Percentiles rank a stretch among this genome's conserved stretches.
phyloP scores from a whole-genome alignment of 37 sponge, comb jelly and placozoan genomes.

The Haliclona indistincta region DNA sequence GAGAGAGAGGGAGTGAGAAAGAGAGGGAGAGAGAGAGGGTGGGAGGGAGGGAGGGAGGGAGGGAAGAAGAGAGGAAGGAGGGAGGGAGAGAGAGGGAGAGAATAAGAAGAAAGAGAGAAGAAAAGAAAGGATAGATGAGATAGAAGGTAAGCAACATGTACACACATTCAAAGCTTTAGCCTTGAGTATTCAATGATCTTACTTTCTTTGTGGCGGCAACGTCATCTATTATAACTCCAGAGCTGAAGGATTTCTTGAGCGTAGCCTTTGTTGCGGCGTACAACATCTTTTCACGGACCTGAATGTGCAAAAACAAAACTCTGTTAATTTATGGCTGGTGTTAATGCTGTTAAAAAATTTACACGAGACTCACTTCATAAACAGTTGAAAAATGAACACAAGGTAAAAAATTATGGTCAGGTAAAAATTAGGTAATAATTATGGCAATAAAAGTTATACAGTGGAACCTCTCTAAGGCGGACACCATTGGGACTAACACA shows the following conservation, averaged over 20 bases:
- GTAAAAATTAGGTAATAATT: too few relatives aligned
- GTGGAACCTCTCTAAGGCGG: too few relatives aligned
- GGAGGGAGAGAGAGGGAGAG: background rate
- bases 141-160: background rate
- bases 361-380: too few relatives aligned
- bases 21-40: background rate
- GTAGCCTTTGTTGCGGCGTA: constrained; percentile 96
- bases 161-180: background rate
- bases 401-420: too few relatives aligned
- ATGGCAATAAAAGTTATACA: too few relatives aligned
- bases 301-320: too few relatives aligned
- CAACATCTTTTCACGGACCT: constrained; percentile 94
- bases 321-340: too few relatives aligned
- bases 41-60: background rate
- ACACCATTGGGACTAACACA: too few relatives aligned
- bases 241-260: constrained; percentile 81
- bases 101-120: background rate
- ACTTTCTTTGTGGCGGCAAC: constrained; percentile 70
- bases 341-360: too few relatives aligned
- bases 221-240: constrained; percentile 72
- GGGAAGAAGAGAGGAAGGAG: background rate
- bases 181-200: background rate
- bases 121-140: background rate
- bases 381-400: too few relatives aligned
- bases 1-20: too few relatives aligned